These are phyloP conservation scores for Corythoichthys intestinalis DNA, from an alignment of 2,113 vertebrate genomes.

Conservation along the genomic window DNA sequence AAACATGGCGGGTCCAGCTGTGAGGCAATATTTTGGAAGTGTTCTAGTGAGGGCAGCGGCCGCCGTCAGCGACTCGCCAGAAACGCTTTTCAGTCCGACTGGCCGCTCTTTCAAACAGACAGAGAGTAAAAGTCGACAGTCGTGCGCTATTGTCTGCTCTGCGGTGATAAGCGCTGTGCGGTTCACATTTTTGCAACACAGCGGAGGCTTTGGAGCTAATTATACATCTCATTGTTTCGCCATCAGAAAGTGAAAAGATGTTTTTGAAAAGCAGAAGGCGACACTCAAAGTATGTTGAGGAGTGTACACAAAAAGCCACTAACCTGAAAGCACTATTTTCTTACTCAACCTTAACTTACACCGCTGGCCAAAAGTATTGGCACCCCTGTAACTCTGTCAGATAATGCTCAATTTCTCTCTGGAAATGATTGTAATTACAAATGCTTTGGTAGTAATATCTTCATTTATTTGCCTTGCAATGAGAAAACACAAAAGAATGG, in stretches of 20 bases:
- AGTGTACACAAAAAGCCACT: background rate
- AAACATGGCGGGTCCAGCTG: conserved; percentile 34
- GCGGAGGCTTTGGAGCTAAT: conserved; percentile 46
- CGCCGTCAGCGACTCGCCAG: conserved; percentile 44
- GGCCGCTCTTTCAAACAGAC: conserved; percentile 46
- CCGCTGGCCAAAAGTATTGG: no score
- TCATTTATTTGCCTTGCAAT: no score
- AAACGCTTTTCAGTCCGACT: conserved; percentile 23
- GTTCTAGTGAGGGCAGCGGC: conserved; percentile 34
- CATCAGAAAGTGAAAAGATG: conserved; percentile 5
- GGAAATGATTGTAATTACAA: no score
- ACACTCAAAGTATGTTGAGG: background rate
- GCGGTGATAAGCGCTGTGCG: conserved; percentile 55
- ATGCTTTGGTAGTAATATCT: no score
- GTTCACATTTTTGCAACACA: conserved; percentile 35
- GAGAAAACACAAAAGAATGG: no score
- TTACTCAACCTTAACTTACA: background rate
- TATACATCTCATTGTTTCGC: conserved; percentile 43
- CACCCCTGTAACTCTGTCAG: no score
- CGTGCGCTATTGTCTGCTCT: conserved; percentile 52
- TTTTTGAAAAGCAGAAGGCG: background rate
- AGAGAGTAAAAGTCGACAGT: conserved; percentile 33
- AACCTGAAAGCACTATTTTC: conserved; percentile 21
- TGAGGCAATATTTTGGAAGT: conserved; percentile 46
- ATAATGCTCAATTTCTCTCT: no score